These are phyloP conservation scores for Drosophila equinoxialis DNA, from an alignment of 1,140 invertebrate genomes.

Conservation along the genomic window DNA sequence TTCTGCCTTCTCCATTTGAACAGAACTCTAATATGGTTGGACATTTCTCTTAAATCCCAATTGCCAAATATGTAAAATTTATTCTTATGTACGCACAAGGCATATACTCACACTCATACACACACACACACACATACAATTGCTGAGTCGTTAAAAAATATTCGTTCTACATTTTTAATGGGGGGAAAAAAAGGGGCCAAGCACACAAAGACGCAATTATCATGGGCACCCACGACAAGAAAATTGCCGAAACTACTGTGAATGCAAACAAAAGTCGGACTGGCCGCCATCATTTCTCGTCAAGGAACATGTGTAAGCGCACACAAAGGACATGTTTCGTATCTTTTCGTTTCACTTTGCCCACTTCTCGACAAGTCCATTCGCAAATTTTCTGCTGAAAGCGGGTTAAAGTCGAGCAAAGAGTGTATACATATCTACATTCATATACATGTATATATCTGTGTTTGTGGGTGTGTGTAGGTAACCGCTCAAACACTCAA, in stretches of 20 bases:
- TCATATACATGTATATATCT: too few relatives aligned
- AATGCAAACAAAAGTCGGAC: slow-evolving; percentile 8
- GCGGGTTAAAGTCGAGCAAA: slow-evolving; percentile 63
- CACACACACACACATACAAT: slow-evolving; percentile 47
- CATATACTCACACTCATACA: slow-evolving; percentile 65
- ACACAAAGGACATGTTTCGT: slow-evolving; percentile 76
- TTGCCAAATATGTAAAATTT: slow-evolving; percentile 41
- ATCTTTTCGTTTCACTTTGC: slow-evolving; percentile 3
- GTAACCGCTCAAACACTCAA: slow-evolving; percentile 19
- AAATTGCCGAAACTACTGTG: slow-evolving; percentile 17
- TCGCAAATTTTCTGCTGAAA: slow-evolving; percentile 72
- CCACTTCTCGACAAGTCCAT: slow-evolving; percentile 63
- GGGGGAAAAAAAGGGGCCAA: neutral
- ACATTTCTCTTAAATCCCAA: slow-evolving; percentile 26
- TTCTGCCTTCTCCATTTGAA: neutral
- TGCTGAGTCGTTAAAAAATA: slow-evolving; percentile 70
- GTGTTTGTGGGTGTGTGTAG: neutral
- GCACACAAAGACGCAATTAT: slow-evolving; percentile 12
- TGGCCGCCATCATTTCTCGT: neutral
- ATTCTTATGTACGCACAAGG: slow-evolving; percentile 70
- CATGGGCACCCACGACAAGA: slow-evolving; percentile 16
- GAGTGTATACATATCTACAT: neutral
- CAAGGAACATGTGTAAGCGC: slow-evolving; percentile 69
- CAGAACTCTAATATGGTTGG: neutral
- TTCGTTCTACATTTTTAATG: slow-evolving; percentile 34